phyloP scores from a whole-genome alignment of 2,797 vertebrate genomes.

The Bovichtus variegatus region DNA sequence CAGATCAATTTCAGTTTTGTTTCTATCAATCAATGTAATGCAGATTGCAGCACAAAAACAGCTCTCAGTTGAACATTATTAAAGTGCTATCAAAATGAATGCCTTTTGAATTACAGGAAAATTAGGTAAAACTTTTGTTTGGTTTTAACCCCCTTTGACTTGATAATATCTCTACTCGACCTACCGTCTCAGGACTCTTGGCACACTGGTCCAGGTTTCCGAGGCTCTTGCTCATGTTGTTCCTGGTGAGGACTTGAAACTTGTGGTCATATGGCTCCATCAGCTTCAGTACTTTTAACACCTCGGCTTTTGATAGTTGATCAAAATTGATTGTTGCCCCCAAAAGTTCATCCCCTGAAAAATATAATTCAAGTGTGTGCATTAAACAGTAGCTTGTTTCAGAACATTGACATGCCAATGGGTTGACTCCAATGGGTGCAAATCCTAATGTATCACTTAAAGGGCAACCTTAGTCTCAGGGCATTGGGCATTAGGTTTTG shows the following conservation, averaged over 20 bases:
- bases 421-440: background rate
- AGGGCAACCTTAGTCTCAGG: no score
- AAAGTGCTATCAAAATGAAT: background rate
- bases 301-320: slow-evolving; percentile 82
- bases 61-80: background rate
- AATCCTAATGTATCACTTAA: background rate
- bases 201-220: slow-evolving; percentile 65
- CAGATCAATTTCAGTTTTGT: background rate
- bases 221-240: slow-evolving; percentile 74
- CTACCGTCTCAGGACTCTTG: slow-evolving; percentile 77
- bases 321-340: slow-evolving; percentile 84
- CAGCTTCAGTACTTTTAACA: slow-evolving; percentile 79
- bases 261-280: slow-evolving; percentile 84
- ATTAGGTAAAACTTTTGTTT: background rate
- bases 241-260: slow-evolving; percentile 75
- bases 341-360: slow-evolving; percentile 84
- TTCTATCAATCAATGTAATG: background rate
- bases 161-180: slow-evolving; percentile 43
- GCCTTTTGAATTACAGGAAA: background rate
- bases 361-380: background rate
- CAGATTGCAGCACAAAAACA: background rate
- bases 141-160: background rate
- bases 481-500: background rate
- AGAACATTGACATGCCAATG: background rate
- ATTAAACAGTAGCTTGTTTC: background rate